These are phyloP conservation scores for Tetrax tetrax DNA, from an alignment of 2,113 vertebrate genomes.

Conservation along the genomic window DNA sequence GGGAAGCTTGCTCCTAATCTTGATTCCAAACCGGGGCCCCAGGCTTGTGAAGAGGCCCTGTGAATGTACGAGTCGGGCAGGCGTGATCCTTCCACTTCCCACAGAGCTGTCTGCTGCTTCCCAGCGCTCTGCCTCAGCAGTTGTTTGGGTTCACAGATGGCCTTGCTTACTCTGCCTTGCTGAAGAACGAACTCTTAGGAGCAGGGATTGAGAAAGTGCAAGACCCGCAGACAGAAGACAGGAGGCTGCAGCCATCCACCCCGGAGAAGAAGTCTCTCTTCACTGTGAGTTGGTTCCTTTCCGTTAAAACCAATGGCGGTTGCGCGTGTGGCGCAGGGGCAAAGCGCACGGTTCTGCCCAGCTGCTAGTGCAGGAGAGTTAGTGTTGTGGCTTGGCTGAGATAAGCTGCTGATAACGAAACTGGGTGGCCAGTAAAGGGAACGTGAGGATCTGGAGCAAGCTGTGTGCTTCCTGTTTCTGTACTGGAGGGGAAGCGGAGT, in stretches of 20 bases:
- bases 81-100: background rate
- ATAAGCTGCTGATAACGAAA: background rate
- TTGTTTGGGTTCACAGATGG: conserved; percentile 78
- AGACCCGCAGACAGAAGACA: conserved; percentile 95
- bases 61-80: background rate
- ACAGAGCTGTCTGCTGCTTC: background rate
- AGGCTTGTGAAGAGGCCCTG: background rate
- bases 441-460: background rate
- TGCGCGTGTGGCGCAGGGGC: background rate
- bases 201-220: conserved; percentile 97
- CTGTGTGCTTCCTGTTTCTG: background rate
- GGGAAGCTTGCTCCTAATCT: background rate
- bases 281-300: conserved; percentile 76
- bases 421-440: background rate
- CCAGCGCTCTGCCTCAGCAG: background rate
- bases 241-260: conserved; percentile 91
- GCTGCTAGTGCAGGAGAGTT: background rate
- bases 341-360: background rate
- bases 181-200: conserved; percentile 95
- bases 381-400: background rate
- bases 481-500: background rate
- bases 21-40: background rate
- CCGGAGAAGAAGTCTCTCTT: conserved; percentile 95
- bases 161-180: conserved; percentile 93
- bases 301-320: background rate